Evolutionary conservation across 2,113 vertebrate species (phyloP).

Genomic region (Pseudorhombus dupliciocellatus): DNA sequence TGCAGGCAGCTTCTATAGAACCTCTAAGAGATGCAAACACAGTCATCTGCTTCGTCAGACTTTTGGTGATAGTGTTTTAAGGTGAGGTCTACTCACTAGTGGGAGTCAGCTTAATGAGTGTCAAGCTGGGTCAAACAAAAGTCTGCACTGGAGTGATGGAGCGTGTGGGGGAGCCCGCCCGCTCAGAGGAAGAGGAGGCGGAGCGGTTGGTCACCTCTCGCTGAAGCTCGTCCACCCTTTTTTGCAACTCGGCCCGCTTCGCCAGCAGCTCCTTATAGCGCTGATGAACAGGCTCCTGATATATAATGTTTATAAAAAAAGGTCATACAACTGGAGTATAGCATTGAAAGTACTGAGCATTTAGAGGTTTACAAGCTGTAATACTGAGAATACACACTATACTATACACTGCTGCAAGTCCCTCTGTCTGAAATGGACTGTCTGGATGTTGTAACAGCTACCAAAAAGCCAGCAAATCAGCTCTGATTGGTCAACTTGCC

Average conservation of each 20-base stretch:
- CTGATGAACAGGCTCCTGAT: constrained; percentile 91
- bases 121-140: constrained; percentile 82
- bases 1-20: constrained; percentile 24
- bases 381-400: background rate
- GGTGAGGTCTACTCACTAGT: constrained; percentile 9
- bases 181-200: constrained; percentile 86
- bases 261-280: constrained; percentile 94
- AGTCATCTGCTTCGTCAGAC: constrained; percentile 21
- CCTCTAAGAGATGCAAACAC: constrained; percentile 23
- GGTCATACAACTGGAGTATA: background rate
- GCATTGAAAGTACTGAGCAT: background rate
- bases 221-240: constrained; percentile 94
- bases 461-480: too few relatives aligned
- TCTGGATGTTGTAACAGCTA: too few relatives aligned
- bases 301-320: background rate
- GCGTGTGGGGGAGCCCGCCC: constrained; percentile 87
- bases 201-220: constrained; percentile 91
- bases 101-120: constrained; percentile 4
- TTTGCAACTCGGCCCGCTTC: constrained; percentile 94
- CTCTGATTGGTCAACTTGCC: too few relatives aligned
- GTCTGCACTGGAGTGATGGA: constrained; percentile 91
- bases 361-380: background rate
- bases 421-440: too few relatives aligned
- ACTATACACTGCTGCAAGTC: background rate
- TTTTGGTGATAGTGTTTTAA: constrained; percentile 35